A percentile compares a stretch with the other conserved stretches of the same genome.
These are phyloP conservation scores for Pomacea maculata DNA, from an alignment of 1,140 invertebrate genomes.

Conservation along the genomic window DNA sequence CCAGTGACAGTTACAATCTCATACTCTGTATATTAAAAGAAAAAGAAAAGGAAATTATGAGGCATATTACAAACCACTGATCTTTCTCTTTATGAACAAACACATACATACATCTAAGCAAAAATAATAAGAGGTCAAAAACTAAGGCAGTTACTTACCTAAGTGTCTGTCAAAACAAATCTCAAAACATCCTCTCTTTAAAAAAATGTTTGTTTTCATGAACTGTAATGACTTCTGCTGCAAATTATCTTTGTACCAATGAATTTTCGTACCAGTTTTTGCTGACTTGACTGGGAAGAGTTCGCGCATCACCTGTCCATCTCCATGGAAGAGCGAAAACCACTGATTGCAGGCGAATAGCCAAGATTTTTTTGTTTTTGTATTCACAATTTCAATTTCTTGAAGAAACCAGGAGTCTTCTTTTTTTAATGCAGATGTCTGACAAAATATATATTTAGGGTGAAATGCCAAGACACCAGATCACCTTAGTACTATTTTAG, in stretches of 20 bases:
- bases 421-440: slow-evolving; percentile 62
- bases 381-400: slow-evolving; percentile 62
- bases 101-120: too few relatives aligned
- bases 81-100: too few relatives aligned
- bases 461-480: not conserved
- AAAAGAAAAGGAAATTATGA: too few relatives aligned
- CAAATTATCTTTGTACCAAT: too few relatives aligned
- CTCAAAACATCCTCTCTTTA: too few relatives aligned
- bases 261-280: slow-evolving; percentile 55
- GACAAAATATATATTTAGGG: slow-evolving; percentile 22
- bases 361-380: slow-evolving; percentile 60
- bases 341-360: slow-evolving; percentile 63
- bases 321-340: slow-evolving; percentile 62
- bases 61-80: too few relatives aligned
- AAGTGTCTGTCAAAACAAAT: too few relatives aligned
- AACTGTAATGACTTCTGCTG: too few relatives aligned
- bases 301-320: slow-evolving; percentile 57
- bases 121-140: too few relatives aligned
- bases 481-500: not conserved
- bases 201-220: too few relatives aligned
- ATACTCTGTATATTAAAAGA: slow-evolving; percentile 52
- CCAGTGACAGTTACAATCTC: slow-evolving; percentile 62
- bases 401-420: slow-evolving; percentile 65
- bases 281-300: slow-evolving; percentile 54
- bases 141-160: too few relatives aligned